These are phyloP conservation scores for Drosophila seguyi DNA, from an alignment of 1,140 invertebrate genomes.

Conservation along the genomic window DNA sequence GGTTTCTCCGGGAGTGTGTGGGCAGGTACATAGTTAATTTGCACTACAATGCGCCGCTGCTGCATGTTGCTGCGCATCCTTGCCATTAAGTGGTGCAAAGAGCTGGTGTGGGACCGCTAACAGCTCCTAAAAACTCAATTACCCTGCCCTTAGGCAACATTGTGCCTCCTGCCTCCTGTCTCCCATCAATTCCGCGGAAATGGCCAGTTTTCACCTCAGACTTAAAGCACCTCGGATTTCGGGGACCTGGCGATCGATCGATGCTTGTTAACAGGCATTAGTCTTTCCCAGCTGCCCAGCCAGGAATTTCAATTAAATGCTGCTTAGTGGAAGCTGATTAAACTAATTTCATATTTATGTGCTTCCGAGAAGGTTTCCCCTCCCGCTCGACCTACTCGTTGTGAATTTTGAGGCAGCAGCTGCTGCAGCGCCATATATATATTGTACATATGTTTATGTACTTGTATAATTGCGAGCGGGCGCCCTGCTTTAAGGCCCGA, in stretches of 20 bases:
- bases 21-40: constrained; percentile 64
- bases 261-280: constrained; percentile 2
- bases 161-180: constrained; percentile 12
- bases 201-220: background rate
- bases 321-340: constrained; percentile 35
- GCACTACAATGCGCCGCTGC: constrained; percentile 61
- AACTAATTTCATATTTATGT: constrained; percentile 27
- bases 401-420: constrained; percentile 17
- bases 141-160: constrained; percentile 57
- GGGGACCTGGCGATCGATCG: constrained; percentile 3
- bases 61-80: constrained; percentile 54
- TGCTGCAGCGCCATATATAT: constrained; percentile 6
- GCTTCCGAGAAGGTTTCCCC: background rate
- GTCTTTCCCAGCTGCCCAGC: constrained; percentile 1
- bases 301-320: constrained; percentile 15
- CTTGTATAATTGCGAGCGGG: constrained; percentile 15
- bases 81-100: constrained; percentile 73
- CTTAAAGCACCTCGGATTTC: constrained; percentile 1
- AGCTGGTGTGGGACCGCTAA: constrained; percentile 72
- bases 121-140: constrained; percentile 82
- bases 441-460: background rate
- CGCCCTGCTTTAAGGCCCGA: constrained; percentile 12
- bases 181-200: background rate
- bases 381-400: background rate
- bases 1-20: constrained; percentile 8